These are phyloP conservation scores for Pardalotus punctatus DNA, from an alignment of 2,113 vertebrate species.

Conservation along the genomic window DNA sequence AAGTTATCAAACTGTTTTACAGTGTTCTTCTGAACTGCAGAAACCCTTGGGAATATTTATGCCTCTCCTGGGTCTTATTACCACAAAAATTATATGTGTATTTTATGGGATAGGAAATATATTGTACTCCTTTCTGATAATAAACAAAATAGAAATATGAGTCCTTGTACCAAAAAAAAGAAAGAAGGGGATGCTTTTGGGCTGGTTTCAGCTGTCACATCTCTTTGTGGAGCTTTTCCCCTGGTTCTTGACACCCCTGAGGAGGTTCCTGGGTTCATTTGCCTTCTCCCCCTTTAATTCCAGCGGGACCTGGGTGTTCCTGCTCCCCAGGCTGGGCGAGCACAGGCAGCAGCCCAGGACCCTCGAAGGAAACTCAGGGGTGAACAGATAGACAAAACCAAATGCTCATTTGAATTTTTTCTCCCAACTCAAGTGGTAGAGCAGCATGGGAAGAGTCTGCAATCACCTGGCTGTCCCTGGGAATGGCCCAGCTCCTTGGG, in stretches of 20 bases:
- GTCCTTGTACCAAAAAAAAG: not conserved
- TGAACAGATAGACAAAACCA: not conserved
- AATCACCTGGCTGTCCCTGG: not conserved
- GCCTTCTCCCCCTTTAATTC: not conserved
- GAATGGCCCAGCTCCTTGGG: not conserved
- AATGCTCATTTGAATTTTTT: not conserved
- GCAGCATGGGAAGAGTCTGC: not conserved
- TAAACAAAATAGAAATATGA: conserved; percentile 52
- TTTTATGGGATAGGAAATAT: conserved; percentile 49
- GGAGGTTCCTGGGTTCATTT: not conserved
- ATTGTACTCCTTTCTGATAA: not conserved
- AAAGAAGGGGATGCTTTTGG: not conserved
- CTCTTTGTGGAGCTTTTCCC: not conserved
- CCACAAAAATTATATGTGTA: conserved; percentile 45
- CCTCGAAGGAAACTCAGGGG: not conserved
- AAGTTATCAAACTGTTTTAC: conserved; percentile 60
- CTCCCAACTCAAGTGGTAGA: not conserved
- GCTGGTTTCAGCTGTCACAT: not conserved
- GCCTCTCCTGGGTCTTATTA: conserved; percentile 31
- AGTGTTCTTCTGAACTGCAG: conserved; percentile 43
- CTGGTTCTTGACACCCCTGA: not conserved
- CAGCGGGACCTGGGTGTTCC: not conserved
- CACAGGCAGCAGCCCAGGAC: not conserved
- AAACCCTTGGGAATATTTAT: conserved; percentile 60
- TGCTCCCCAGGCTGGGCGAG: not conserved